phyloP scores from a whole-genome alignment of 2,888 invertebrate genomes.

The Mechanitis messenoides region DNA sequence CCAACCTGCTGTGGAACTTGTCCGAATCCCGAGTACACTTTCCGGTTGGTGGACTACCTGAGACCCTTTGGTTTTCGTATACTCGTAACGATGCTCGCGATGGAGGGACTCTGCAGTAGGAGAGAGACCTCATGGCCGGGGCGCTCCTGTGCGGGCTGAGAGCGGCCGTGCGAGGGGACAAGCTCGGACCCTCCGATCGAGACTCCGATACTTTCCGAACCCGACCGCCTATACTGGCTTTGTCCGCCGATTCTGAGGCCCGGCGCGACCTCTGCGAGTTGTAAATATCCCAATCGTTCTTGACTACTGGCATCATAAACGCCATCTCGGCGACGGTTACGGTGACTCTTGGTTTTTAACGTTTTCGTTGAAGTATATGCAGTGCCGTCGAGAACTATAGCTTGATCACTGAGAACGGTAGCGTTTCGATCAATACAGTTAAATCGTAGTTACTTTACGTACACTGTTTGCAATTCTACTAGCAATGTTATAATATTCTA shows the following conservation, averaged over 20 bases:
- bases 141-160: slow-evolving; percentile 80
- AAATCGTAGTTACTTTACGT: slow-evolving; percentile 28
- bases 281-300: slow-evolving; percentile 95
- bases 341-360: slow-evolving; percentile 63
- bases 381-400: slow-evolving; percentile 43
- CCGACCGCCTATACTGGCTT: slow-evolving; percentile 38
- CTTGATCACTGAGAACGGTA: slow-evolving; percentile 31
- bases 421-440: slow-evolving; percentile 45
- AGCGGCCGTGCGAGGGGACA: slow-evolving; percentile 79
- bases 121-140: slow-evolving; percentile 79
- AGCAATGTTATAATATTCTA: background rate
- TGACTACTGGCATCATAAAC: slow-evolving; percentile 96
- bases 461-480: slow-evolving; percentile 35
- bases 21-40: slow-evolving; percentile 74
- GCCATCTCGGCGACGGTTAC: slow-evolving; percentile 82
- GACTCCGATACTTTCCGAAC: slow-evolving; percentile 82
- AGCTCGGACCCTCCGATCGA: slow-evolving; percentile 83
- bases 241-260: slow-evolving; percentile 81
- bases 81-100: slow-evolving; percentile 79
- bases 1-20: slow-evolving; percentile 87
- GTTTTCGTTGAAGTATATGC: slow-evolving; percentile 59
- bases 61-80: slow-evolving; percentile 78
- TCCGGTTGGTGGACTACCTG: slow-evolving; percentile 79
- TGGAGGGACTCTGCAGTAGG: slow-evolving; percentile 69
- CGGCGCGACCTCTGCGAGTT: slow-evolving; percentile 87